Conservation (phyloP, 2,888 invertebrate species). For the Caenorhabditis imperialis region DNA sequence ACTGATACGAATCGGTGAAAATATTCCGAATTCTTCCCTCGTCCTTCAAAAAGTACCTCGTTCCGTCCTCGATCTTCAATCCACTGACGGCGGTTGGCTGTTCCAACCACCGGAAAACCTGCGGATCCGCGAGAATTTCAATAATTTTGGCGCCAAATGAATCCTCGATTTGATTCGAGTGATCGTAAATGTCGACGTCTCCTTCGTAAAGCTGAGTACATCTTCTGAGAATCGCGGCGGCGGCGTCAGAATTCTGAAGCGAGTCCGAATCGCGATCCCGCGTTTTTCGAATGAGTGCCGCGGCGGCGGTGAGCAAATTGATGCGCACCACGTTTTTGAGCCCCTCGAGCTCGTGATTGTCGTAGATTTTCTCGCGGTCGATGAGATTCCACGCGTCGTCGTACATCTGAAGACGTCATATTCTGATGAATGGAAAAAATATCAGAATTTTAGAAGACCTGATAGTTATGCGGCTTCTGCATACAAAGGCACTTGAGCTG, state of each 20-base stretch:
- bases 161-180: constrained; percentile 45
- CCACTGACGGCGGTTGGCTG: constrained; percentile 23
- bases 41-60: constrained; percentile 60
- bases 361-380: constrained; percentile 48
- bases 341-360: constrained; percentile 41
- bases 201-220: constrained; percentile 40
- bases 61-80: constrained; percentile 64
- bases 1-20: constrained; percentile 60
- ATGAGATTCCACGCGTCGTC: constrained; percentile 54
- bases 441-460: too few relatives aligned
- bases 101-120: constrained; percentile 38
- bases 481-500: constrained; percentile 71
- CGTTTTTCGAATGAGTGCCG: constrained; percentile 46
- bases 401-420: constrained; percentile 40
- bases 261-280: constrained; percentile 27
- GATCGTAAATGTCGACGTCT: constrained; percentile 51
- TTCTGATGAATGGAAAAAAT: too few relatives aligned
- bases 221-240: constrained; percentile 30
- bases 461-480: constrained; percentile 67
- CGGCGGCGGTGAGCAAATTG: constrained; percentile 44
- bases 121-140: constrained; percentile 42
- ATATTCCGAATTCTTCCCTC: constrained; percentile 55
- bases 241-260: constrained; percentile 17
- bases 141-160: constrained; percentile 41
- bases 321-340: constrained; percentile 56